Evolutionary conservation across 2,797 vertebrate species (phyloP).

Genomic region (Antrozous pallidus): DNA sequence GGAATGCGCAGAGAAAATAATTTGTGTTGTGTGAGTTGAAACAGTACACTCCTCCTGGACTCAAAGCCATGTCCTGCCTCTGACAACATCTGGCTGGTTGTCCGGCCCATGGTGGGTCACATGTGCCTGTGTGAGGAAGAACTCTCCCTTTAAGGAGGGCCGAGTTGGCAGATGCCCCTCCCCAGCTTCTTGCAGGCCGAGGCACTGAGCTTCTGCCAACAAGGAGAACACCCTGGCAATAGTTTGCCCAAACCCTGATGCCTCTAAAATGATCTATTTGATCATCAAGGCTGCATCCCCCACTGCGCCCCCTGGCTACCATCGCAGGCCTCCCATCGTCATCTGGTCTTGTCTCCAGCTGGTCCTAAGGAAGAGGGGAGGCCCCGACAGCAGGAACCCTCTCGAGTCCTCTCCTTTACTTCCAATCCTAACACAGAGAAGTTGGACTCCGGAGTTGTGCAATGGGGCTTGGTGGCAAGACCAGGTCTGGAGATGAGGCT

Average conservation of each 20-base stretch:
- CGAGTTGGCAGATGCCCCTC: not conserved
- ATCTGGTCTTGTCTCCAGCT: not conserved
- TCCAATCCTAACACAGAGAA: fast-evolving
- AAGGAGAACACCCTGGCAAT: not conserved
- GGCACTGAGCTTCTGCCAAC: not conserved
- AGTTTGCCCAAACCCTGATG: not conserved
- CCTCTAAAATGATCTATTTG: not conserved
- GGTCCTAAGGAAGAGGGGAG: not conserved
- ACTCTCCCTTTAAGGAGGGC: constrained; percentile 6
- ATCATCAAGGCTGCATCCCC: not conserved
- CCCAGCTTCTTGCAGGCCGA: not conserved
- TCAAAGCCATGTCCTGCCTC: not conserved
- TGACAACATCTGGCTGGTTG: not conserved
- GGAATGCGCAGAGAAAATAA: constrained; percentile 32
- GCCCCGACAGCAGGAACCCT: not conserved
- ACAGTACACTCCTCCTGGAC: not conserved
- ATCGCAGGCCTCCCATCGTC: not conserved
- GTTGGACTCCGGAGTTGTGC: not conserved
- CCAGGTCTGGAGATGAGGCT: not conserved
- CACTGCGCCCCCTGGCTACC: not conserved
- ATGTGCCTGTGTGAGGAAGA: not conserved
- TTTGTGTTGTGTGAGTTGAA: constrained; percentile 20
- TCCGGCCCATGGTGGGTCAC: fast-evolving
- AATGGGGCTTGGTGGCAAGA: not conserved
- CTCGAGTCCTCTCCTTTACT: not conserved